phyloP scores from a whole-genome alignment of 2,797 vertebrate species.

The Gymnoscopelus braueri region DNA sequence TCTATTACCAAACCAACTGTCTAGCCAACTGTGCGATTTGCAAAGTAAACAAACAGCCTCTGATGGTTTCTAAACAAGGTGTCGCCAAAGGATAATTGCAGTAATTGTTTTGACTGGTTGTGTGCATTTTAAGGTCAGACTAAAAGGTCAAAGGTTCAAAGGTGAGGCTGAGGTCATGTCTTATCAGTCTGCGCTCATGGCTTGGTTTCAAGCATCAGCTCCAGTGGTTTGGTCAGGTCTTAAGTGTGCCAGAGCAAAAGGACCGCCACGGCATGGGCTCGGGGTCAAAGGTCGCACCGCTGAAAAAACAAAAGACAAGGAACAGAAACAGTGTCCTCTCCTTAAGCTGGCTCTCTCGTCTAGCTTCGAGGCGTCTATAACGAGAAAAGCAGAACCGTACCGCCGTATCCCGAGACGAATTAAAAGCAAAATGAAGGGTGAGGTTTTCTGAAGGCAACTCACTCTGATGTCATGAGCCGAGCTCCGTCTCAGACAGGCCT shows the following conservation, averaged over 20 bases:
- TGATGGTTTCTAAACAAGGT: background rate
- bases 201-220: slow-evolving; percentile 57
- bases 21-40: slow-evolving; percentile 9
- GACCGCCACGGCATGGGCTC: slow-evolving; percentile 6
- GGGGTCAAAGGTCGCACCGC: slow-evolving; percentile 52
- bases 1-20: slow-evolving; percentile 5
- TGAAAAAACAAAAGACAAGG: slow-evolving; percentile 56
- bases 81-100: slow-evolving; percentile 17
- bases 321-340: slow-evolving; percentile 3
- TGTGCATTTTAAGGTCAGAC: slow-evolving; percentile 37
- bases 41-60: slow-evolving; percentile 12
- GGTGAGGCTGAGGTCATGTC: slow-evolving; percentile 58
- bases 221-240: slow-evolving; percentile 32
- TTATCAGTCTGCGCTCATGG: slow-evolving; percentile 60
- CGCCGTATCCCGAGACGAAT: background rate
- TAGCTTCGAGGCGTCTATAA: slow-evolving; percentile 16
- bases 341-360: slow-evolving; percentile 21
- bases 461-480: background rate
- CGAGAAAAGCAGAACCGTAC: background rate
- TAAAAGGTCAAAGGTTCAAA: slow-evolving; percentile 62
- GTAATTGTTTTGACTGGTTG: slow-evolving; percentile 58
- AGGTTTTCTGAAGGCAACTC: slow-evolving; percentile 17
- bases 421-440: slow-evolving; percentile 6
- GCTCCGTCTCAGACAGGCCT: slow-evolving; percentile 7
- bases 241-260: slow-evolving; percentile 33